Evolutionary conservation across 2,797 vertebrate species (phyloP), one percentile per base, ranked within the genome.

Genomic region (Gila robusta): DNA sequence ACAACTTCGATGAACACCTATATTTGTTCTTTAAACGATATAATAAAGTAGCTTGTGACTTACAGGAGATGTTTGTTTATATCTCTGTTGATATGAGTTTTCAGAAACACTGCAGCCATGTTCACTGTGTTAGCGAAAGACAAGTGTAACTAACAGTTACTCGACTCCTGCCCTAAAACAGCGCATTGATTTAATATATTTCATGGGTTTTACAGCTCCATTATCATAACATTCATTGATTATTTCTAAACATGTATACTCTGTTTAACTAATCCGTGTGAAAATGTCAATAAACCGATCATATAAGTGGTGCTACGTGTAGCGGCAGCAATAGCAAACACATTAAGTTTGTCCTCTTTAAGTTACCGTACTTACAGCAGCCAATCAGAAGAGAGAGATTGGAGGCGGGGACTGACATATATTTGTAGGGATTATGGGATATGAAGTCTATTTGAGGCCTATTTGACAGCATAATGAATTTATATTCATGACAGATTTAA

Each of bases 31-130:
- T 44, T 39, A 21, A 11, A 7, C 3, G 5, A 23, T 23, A 21
- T 16, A 62, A 79, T 39, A 37, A 23, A 66, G 74, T 52, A 66
- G 19, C 6, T 14, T 14, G 56, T 26, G 64, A 86, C 84, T 86
- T 81, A 86, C 84, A 81, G 78, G 11, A 81, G 77, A 39, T 54
- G 84, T 67, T 39, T 52, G 69, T 80, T 47, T 35, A 85, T 14
- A 28, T 76, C 32, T 79, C 66, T 62, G 35, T 41, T 56, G 49
- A 26, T 67, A 8, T 37, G 52, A 37, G 52, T 59, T 59, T 28
- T 72, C 37, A 86, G 70, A 66, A 86, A 81, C 69, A 74, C 35
- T 28, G 84, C 44, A 74, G 84, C 84, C 84, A 86, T 86, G 84
- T 21, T 81, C 3, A 1, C 69, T 32, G 41, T 28, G 74, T 86